Evolutionary conservation across 2,113 vertebrate genomes (phyloP).

Genomic region (Lampris megalopsis): DNA sequence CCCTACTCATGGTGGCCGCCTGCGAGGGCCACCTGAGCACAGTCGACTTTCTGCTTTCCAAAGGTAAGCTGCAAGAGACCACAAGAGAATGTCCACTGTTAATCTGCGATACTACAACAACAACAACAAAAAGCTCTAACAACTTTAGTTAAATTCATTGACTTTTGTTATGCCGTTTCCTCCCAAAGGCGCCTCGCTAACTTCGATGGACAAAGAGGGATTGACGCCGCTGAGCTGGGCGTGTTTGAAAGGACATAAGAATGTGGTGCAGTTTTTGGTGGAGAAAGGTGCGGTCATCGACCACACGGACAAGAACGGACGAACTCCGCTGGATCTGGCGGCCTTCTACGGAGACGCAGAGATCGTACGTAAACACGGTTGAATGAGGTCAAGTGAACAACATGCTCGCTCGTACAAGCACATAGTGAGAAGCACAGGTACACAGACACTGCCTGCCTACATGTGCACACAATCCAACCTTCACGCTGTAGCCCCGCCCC

Average conservation of each 20-base stretch:
- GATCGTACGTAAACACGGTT: conserved; percentile 85
- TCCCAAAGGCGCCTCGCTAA: conserved; percentile 87
- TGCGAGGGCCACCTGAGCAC: conserved; percentile 96
- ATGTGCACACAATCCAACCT: not conserved
- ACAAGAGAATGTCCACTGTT: too few relatives aligned
- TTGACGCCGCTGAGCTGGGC: conserved; percentile 96
- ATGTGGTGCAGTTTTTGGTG: conserved; percentile 91
- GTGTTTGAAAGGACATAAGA: conserved; percentile 95
- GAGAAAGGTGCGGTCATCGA: conserved; percentile 94
- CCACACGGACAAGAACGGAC: conserved; percentile 96
- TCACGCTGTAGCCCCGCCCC: not conserved
- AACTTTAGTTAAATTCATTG: not conserved
- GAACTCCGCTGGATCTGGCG: conserved; percentile 94
- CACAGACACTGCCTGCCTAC: not conserved
- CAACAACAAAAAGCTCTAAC: too few relatives aligned
- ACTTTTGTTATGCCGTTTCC: conserved; percentile 6
- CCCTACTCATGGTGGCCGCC: conserved; percentile 95
- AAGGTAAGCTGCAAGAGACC: conserved; percentile 83
- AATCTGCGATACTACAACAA: not conserved
- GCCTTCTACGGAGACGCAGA: conserved; percentile 97
- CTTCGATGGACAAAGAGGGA: conserved; percentile 95
- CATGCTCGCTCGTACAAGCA: too few relatives aligned
- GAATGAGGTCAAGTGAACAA: not conserved
- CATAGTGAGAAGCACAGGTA: not conserved
- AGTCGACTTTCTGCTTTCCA: conserved; percentile 92